phyloP scores from a whole-genome alignment of 2,113 vertebrate genomes.

The Astur gentilis region DNA sequence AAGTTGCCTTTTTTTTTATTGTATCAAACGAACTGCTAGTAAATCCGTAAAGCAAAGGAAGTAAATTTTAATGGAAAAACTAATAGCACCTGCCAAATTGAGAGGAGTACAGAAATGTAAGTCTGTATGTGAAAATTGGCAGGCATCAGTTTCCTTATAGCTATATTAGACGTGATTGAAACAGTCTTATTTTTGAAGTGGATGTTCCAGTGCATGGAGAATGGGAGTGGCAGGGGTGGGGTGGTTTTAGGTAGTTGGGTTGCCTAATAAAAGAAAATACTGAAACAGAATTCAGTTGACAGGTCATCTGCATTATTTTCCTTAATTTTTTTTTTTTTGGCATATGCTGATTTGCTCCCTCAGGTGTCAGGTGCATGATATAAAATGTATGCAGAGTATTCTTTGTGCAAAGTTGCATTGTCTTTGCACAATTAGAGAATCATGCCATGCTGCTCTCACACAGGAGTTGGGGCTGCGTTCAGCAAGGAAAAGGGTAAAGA shows the following conservation, averaged over 20 bases:
- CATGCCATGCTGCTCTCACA: not conserved
- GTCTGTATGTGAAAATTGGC: not conserved
- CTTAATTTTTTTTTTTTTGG: not conserved
- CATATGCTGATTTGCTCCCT: not conserved
- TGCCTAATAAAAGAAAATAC: slow-evolving; percentile 27
- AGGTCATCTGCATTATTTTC: not conserved
- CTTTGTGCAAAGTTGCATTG: not conserved
- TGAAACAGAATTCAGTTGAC: not conserved
- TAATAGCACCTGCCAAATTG: not conserved
- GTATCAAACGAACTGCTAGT: not conserved
- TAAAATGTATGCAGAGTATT: not conserved
- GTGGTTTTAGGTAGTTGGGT: not conserved
- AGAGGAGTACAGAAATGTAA: not conserved
- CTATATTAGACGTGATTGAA: not conserved
- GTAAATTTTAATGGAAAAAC: not conserved
- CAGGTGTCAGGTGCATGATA: not conserved
- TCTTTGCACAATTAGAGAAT: not conserved
- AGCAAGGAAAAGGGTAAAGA: not conserved
- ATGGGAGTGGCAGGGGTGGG: slow-evolving; percentile 27
- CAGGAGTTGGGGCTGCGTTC: rapidly evolving
- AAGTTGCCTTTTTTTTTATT: not conserved
- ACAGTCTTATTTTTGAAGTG: slow-evolving; percentile 17
- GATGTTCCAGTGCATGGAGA: not conserved
- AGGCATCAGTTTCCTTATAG: not conserved
- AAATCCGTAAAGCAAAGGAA: not conserved